Evolutionary conservation across 2,888 invertebrate genomes (phyloP).

Genomic region (Entomobrya proxima): DNA sequence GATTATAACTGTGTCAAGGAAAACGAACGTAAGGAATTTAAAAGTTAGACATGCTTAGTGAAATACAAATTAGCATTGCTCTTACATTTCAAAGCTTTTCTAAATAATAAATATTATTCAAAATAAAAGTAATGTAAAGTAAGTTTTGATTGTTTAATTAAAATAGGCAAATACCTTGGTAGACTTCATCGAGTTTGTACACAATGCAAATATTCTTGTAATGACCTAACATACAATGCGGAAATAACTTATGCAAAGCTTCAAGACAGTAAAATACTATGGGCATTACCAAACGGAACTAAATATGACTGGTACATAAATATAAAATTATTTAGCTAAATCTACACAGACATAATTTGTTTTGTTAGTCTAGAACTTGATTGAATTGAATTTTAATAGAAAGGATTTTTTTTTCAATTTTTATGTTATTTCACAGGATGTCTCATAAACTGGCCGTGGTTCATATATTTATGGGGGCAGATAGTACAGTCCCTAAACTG

Average conservation of each 20-base stretch:
- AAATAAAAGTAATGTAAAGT: too few species aligned
- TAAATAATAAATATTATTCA: too few species aligned
- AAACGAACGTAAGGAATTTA: slow-evolving; percentile 32
- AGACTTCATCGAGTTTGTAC: slow-evolving; percentile 27
- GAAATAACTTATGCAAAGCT: slow-evolving; percentile 49
- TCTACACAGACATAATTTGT: too few species aligned
- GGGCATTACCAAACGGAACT: slow-evolving; percentile 15
- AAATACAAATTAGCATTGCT: neutral
- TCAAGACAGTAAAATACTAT: slow-evolving; percentile 15
- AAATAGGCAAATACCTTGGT: slow-evolving; percentile 24
- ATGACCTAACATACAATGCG: slow-evolving; percentile 50
- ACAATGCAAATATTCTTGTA: slow-evolving; percentile 57
- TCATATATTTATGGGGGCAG: slow-evolving; percentile 62
- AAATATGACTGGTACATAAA: slow-evolving; percentile 8
- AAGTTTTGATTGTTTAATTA: neutral
- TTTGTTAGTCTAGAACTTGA: too few species aligned
- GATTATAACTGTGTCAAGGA: slow-evolving; percentile 78
- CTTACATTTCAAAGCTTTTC: neutral
- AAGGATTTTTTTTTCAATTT: neutral
- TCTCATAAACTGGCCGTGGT: slow-evolving; percentile 57
- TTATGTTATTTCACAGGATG: slow-evolving; percentile 51
- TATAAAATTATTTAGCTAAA: neutral
- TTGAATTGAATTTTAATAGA: too few species aligned
- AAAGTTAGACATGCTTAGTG: neutral
- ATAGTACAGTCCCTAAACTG: slow-evolving; percentile 57